phyloP scores from a whole-genome alignment of 2,888 invertebrate species.

The Cerastis leucographa region DNA sequence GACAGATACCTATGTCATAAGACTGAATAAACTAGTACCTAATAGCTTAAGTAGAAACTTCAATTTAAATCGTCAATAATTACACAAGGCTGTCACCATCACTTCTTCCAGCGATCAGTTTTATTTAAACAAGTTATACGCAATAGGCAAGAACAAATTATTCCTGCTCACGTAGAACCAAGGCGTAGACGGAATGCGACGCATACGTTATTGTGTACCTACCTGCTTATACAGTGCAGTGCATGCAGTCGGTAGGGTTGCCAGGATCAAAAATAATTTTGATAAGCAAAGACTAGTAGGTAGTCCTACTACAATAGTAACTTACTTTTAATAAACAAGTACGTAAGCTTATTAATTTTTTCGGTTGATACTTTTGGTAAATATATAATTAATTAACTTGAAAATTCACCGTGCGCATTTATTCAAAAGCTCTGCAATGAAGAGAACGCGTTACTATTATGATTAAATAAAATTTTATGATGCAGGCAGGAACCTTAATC shows the following conservation, averaged over 20 bases:
- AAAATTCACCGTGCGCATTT: neutral
- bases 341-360: neutral
- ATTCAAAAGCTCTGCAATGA: neutral
- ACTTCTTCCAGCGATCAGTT: neutral
- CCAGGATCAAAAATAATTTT: neutral
- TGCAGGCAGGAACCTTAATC: neutral
- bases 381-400: neutral
- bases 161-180: constrained; percentile 44
- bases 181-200: constrained; percentile 51
- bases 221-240: constrained; percentile 40
- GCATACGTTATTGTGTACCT: constrained; percentile 44
- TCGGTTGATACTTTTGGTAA: neutral
- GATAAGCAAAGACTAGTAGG: neutral
- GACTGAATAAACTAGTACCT: neutral
- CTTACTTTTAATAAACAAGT: neutral
- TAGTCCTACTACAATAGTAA: too few species aligned
- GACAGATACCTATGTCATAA: neutral
- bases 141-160: constrained; percentile 48
- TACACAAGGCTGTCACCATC: neutral
- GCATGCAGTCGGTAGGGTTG: constrained; percentile 51
- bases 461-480: neutral
- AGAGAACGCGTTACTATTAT: neutral
- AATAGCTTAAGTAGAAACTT: neutral
- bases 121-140: constrained; percentile 43
- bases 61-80: neutral